These are phyloP conservation scores for Perca flavescens DNA, from an alignment of 2,113 vertebrate species.

Conservation along the genomic window DNA sequence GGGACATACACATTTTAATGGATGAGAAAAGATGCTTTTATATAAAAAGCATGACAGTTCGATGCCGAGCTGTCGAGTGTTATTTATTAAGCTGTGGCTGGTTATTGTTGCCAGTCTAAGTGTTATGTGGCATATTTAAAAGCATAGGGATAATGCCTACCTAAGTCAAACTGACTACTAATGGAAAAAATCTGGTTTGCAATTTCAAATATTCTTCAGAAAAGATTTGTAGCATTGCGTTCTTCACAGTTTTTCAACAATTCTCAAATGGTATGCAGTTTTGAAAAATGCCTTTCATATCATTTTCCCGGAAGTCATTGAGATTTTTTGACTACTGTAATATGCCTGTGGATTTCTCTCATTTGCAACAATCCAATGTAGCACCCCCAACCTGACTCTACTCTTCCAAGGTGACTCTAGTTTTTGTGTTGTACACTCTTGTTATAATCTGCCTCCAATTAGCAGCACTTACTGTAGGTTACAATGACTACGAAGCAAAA, in stretches of 20 bases:
- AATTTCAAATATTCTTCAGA: slow-evolving; percentile 55
- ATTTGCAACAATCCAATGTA: slow-evolving; percentile 78
- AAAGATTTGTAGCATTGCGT: slow-evolving; percentile 80
- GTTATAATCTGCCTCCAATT: slow-evolving; percentile 60
- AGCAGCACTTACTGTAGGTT: slow-evolving; percentile 66
- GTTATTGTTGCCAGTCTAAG: slow-evolving; percentile 23
- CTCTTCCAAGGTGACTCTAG: slow-evolving; percentile 62
- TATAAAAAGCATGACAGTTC: slow-evolving; percentile 35
- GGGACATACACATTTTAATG: slow-evolving; percentile 26
- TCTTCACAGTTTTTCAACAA: slow-evolving; percentile 66
- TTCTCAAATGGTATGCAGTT: slow-evolving; percentile 75
- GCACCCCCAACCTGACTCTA: slow-evolving; percentile 65
- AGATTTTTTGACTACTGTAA: slow-evolving; percentile 59
- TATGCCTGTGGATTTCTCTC: slow-evolving; percentile 71
- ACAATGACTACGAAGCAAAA: slow-evolving; percentile 42
- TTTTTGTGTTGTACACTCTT: slow-evolving; percentile 52
- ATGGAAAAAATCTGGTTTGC: slow-evolving; percentile 40
- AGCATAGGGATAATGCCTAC: slow-evolving; percentile 1
- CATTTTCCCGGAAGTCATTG: slow-evolving; percentile 53
- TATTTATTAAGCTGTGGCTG: slow-evolving; percentile 44
- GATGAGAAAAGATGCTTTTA: slow-evolving; percentile 33
- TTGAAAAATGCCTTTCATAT: slow-evolving; percentile 72
- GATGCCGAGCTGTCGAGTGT: slow-evolving; percentile 16
- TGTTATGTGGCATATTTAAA: slow-evolving; percentile 42
- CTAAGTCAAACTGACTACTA: slow-evolving; percentile 25